Percentiles rank a stretch among this genome's conserved stretches.
Evolutionary conservation across 2,888 invertebrate species (phyloP).

Genomic region (Stegophylla sp.): DNA sequence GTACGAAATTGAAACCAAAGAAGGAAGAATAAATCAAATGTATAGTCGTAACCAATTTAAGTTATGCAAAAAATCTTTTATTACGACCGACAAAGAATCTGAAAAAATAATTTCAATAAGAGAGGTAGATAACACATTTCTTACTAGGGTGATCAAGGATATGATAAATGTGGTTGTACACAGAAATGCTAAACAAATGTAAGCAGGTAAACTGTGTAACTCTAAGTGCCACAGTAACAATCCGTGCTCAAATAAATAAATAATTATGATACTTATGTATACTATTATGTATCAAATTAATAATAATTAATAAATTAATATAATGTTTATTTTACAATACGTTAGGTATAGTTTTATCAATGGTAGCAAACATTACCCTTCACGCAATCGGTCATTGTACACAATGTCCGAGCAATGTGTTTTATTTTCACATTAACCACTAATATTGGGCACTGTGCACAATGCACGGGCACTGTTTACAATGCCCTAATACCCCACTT

Average conservation of each 20-base stretch:
- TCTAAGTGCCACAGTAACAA: too few relatives aligned
- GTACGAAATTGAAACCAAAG: slow-evolving; percentile 30
- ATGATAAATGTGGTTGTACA: too few relatives aligned
- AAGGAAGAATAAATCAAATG: slow-evolving; percentile 30
- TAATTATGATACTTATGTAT: too few relatives aligned
- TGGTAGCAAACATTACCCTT: not conserved
- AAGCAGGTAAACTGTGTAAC: too few relatives aligned
- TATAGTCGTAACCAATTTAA: slow-evolving; percentile 53
- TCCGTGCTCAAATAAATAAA: too few relatives aligned
- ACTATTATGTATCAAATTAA: too few relatives aligned
- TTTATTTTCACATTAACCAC: not conserved
- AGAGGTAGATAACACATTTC: not conserved
- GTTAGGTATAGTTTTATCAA: not conserved
- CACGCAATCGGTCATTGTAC: not conserved
- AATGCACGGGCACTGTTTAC: not conserved
- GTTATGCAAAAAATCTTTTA: slow-evolving; percentile 22
- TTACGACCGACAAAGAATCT: slow-evolving; percentile 27
- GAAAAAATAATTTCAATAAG: not conserved
- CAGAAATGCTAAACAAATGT: too few relatives aligned
- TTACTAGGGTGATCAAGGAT: too few relatives aligned
- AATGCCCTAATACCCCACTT: not conserved
- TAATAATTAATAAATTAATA: too few relatives aligned
- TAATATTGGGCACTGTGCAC: not conserved
- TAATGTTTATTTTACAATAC: too few relatives aligned
- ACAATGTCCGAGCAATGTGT: not conserved